phyloP scores from a whole-genome alignment of 2,797 vertebrate species.

The Novumbra hubbsi region DNA sequence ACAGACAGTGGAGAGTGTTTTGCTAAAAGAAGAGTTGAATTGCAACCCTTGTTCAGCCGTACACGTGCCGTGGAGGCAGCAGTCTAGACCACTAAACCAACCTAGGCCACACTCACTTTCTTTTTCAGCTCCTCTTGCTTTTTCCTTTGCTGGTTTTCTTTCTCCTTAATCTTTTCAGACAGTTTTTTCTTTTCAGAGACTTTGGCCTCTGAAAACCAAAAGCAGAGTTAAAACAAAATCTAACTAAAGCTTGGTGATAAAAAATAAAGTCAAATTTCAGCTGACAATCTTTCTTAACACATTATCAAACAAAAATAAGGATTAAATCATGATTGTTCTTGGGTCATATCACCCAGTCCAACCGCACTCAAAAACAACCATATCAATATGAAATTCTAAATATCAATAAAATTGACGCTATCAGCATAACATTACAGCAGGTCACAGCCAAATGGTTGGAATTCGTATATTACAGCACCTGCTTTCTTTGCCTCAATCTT shows the following conservation, averaged over 20 bases:
- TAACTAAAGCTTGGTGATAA: background rate
- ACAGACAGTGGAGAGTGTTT: too few species aligned
- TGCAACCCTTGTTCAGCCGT: background rate
- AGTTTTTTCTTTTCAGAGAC: conserved; percentile 94
- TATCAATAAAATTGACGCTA: background rate
- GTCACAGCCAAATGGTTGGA: background rate
- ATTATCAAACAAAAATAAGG: too few species aligned
- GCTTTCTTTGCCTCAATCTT: conserved; percentile 75
- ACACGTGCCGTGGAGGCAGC: too few species aligned
- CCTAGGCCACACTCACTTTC: conserved; percentile 65
- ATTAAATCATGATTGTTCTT: too few species aligned
- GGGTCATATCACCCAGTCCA: too few species aligned
- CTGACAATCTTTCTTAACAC: too few species aligned
- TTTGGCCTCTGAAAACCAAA: conserved; percentile 77
- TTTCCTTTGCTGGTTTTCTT: conserved; percentile 84
- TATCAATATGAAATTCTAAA: too few species aligned
- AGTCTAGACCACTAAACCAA: too few species aligned
- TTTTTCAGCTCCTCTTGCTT: conserved; percentile 81
- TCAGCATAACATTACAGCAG: background rate
- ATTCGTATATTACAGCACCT: conserved; percentile 66
- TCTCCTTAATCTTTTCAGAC: conserved; percentile 92
- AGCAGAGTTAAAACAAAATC: background rate
- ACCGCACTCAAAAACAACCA: too few species aligned
- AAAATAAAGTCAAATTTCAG: too few species aligned
- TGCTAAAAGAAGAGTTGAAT: too few species aligned